Percentiles rank a stretch among this genome's conserved stretches.
Conservation (phyloP, 2,113 vertebrate species). For the Orycteropus afer region DNA sequence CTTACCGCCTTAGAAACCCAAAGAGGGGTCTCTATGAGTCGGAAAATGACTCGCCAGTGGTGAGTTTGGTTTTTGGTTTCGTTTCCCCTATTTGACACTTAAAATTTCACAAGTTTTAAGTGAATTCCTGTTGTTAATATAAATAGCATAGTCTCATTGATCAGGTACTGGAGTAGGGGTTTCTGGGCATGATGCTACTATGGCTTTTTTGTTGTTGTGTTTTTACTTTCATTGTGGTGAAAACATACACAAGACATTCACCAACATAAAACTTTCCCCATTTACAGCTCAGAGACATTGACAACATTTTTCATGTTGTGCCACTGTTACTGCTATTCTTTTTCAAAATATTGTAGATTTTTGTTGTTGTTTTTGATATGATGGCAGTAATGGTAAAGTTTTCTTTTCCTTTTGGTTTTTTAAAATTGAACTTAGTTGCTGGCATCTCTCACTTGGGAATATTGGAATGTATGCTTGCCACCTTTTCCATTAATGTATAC, state of each 20-base stretch:
- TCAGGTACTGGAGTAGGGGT: not conserved
- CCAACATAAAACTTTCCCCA: no score
- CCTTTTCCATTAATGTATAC: not conserved
- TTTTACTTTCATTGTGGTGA: no score
- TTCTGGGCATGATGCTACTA: not conserved
- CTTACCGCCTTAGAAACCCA: no score
- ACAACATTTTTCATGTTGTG: no score
- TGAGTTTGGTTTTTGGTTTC: no score
- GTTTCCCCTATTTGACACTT: not conserved
- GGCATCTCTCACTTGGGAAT: not conserved
- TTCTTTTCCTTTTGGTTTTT: not conserved
- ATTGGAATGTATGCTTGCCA: not conserved
- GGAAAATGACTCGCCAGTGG: no score
- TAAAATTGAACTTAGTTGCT: slow-evolving; percentile 5
- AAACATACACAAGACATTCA: no score
- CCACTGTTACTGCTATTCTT: no score
- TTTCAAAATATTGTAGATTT: not conserved
- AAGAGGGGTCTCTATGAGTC: no score
- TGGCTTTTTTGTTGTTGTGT: not conserved
- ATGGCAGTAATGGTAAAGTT: not conserved
- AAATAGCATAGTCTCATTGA: not conserved
- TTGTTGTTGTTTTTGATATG: not conserved
- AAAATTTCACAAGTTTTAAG: slow-evolving; percentile 10
- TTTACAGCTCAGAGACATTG: no score
- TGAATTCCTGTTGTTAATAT: not conserved